Conservation (phyloP, 2,797 vertebrate species). For the Limnodromus scolopaceus region DNA sequence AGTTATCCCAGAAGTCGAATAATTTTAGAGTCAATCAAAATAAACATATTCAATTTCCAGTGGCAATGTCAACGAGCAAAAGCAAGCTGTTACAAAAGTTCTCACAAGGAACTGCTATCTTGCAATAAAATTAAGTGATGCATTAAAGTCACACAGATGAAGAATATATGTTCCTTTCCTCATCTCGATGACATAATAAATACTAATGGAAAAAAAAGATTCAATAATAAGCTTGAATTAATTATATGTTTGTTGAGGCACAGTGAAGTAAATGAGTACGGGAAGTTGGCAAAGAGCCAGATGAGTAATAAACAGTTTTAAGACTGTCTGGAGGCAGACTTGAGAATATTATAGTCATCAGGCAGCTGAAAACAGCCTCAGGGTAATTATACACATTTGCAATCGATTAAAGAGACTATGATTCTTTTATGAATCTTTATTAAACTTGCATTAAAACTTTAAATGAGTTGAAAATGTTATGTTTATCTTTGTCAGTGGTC, state of each 20-base stretch:
- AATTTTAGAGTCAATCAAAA: background rate
- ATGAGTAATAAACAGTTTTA: constrained; percentile 75
- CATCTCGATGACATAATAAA: constrained; percentile 39
- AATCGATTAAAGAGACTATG: constrained; percentile 71
- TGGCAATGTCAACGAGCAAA: background rate
- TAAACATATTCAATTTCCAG: background rate
- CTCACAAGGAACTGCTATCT: background rate
- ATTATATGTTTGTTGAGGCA: constrained; percentile 71
- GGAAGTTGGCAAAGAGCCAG: constrained; percentile 73
- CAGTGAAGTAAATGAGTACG: constrained; percentile 61
- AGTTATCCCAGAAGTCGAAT: background rate
- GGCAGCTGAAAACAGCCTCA: constrained; percentile 68
- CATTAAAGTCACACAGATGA: background rate
- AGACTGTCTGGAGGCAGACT: constrained; percentile 69
- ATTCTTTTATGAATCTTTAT: constrained; percentile 70
- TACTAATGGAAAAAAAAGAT: constrained; percentile 48
- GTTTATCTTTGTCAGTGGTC: background rate
- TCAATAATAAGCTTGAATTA: constrained; percentile 72
- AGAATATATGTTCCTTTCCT: background rate
- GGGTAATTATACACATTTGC: constrained; percentile 76
- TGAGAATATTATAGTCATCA: constrained; percentile 75
- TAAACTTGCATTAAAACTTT: constrained; percentile 61
- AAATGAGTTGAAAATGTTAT: constrained; percentile 22
- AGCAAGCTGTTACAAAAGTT: background rate
- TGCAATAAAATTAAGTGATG: background rate